Percentiles rank a stretch among this genome's conserved stretches.
Evolutionary conservation across 2,113 vertebrate genomes (phyloP).

Genomic region (Microcebus lehilahytsara): DNA sequence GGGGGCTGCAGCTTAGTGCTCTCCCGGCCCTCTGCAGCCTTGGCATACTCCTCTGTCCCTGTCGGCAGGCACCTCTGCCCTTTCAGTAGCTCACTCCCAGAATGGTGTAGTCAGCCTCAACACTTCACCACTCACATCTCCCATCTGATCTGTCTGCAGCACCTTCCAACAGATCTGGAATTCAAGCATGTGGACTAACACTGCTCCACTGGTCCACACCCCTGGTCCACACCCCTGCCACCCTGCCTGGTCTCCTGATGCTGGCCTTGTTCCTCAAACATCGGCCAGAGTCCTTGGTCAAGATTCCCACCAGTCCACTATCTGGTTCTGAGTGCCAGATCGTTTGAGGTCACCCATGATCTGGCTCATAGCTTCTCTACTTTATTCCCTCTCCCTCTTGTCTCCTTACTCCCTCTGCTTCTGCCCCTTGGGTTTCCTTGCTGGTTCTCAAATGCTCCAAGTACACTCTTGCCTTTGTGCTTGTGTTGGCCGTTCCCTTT

Average conservation of each 20-base stretch:
- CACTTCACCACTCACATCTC: background rate
- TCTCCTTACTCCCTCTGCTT: background rate
- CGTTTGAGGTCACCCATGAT: too few species aligned
- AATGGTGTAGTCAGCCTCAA: background rate
- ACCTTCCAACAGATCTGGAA: too few species aligned
- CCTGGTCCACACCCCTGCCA: background rate
- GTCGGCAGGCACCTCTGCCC: background rate
- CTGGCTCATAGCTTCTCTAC: background rate
- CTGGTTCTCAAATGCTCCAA: background rate
- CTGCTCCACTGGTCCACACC: background rate
- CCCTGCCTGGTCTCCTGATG: background rate
- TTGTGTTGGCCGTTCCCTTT: background rate
- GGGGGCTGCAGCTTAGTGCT: background rate
- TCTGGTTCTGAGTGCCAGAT: background rate
- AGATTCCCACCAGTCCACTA: background rate
- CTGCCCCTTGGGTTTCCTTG: background rate
- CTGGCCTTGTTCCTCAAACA: background rate
- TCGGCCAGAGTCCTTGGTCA: background rate
- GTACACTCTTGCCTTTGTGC: background rate
- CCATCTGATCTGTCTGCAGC: background rate
- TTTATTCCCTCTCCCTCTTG: background rate
- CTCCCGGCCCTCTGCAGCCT: background rate
- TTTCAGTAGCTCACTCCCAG: too few species aligned
- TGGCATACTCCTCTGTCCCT: too few species aligned
- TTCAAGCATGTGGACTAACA: background rate